Conservation (phyloP, 2,113 vertebrate species). For the Egretta garzetta region DNA sequence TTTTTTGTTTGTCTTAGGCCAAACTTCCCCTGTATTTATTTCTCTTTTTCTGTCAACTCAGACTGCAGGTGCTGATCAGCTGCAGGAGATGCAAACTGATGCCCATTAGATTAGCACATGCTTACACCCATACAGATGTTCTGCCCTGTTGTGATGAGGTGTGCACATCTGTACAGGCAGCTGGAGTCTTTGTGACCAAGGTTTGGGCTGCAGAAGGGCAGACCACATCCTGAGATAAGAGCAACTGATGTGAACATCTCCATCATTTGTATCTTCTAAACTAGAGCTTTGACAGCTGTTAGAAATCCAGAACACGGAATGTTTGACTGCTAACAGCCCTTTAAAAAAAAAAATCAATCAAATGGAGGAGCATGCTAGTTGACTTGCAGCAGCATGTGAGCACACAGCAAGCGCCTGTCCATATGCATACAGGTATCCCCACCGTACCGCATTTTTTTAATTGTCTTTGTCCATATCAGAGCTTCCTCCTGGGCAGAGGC, state of each 20-base stretch:
- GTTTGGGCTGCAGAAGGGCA: not conserved
- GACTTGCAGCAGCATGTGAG: accelerated
- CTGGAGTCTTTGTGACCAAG: not conserved
- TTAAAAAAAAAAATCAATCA: not conserved
- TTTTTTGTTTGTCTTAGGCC: not conserved
- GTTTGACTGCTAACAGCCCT: not conserved
- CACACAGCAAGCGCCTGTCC: not conserved
- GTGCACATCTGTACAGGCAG: not conserved
- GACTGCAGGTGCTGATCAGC: not conserved
- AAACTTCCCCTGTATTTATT: not conserved
- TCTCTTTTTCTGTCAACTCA: not conserved
- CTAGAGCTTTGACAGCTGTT: not conserved
- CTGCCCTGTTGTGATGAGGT: not conserved
- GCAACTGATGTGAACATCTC: not conserved
- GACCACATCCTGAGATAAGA: not conserved
- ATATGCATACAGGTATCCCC: accelerated
- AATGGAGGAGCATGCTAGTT: accelerated
- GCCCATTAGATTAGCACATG: not conserved
- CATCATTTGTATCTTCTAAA: not conserved
- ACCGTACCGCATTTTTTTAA: not conserved
- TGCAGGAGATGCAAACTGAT: not conserved
- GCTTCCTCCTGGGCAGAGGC: not conserved
- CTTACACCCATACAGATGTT: not conserved
- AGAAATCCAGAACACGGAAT: accelerated
- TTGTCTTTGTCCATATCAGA: not conserved